Evolutionary conservation across 2,888 invertebrate genomes (phyloP).

Genomic region (Beris morrisii): DNA sequence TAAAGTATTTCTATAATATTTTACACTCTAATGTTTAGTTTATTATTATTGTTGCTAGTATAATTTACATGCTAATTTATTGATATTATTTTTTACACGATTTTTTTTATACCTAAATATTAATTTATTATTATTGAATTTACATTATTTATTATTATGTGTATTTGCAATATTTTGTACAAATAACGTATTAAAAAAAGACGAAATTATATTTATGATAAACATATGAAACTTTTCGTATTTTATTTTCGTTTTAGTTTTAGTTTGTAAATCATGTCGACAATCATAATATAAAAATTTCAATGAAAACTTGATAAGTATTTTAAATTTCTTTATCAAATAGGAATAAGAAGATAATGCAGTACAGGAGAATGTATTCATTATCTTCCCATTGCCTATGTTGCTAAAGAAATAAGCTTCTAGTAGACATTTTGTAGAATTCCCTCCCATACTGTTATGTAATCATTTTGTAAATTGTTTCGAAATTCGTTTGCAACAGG

Average conservation of each 20-base stretch:
- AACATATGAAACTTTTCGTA: conserved; percentile 6
- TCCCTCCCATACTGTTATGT: neutral
- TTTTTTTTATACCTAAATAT: conserved; percentile 4
- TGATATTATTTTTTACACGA: conserved; percentile 15
- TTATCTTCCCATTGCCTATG: too few relatives aligned
- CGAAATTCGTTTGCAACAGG: conserved; percentile 2
- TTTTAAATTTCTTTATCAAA: neutral
- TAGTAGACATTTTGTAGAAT: neutral
- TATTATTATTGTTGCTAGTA: neutral
- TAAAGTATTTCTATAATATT: conserved; percentile 11
- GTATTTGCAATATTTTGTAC: conserved; percentile 11
- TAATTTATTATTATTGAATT: conserved; percentile 19
- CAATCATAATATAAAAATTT: conserved; percentile 5
- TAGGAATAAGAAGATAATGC: neutral
- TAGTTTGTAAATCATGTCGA: too few relatives aligned
- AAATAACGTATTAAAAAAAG: conserved; percentile 22
- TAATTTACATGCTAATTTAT: neutral
- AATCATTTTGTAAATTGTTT: neutral
- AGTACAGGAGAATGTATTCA: neutral
- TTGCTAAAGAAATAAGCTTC: too few relatives aligned
- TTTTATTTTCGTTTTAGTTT: conserved; percentile 1
- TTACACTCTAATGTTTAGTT: conserved; percentile 4
- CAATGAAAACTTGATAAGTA: conserved; percentile 28
- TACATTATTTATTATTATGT: conserved; percentile 11
- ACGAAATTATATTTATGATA: conserved; percentile 10